Evolutionary conservation across 1,140 invertebrate species (phyloP).

Genomic region (Procambarus clarkii): DNA sequence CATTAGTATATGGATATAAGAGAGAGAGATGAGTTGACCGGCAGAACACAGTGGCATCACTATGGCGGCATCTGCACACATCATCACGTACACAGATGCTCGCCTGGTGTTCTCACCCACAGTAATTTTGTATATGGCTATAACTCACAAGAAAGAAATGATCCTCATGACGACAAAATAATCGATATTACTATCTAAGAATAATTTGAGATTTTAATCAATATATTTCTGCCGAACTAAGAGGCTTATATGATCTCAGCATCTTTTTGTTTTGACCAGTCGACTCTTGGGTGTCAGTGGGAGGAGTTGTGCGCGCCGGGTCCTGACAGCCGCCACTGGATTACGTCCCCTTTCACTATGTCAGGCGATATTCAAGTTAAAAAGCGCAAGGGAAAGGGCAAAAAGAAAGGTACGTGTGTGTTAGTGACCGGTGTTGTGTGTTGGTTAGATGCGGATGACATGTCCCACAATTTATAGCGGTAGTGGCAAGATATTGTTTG

Average conservation of each 20-base stretch:
- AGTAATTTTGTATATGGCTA: neutral
- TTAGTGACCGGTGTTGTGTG: too few relatives aligned
- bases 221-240: neutral
- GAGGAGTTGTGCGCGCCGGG: neutral
- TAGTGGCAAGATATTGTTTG: too few relatives aligned
- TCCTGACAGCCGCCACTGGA: constrained; percentile 34
- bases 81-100: constrained; percentile 43
- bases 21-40: too few relatives aligned
- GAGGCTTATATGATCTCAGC: neutral
- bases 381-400: constrained; percentile 62
- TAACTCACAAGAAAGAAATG: neutral
- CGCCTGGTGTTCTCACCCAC: neutral
- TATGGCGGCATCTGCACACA: constrained; percentile 38
- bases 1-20: too few relatives aligned
- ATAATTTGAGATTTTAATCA: neutral
- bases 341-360: constrained; percentile 18
- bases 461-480: too few relatives aligned
- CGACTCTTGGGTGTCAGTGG: constrained; percentile 6
- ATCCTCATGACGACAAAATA: neutral
- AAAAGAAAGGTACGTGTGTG: constrained; percentile 49
- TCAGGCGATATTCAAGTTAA: constrained; percentile 57
- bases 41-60: neutral
- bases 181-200: neutral
- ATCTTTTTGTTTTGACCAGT: constrained; percentile 60
- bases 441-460: too few relatives aligned